Evolutionary conservation across 2,113 vertebrate genomes (phyloP).

Genomic region (Tricholaema leucomelas): DNA sequence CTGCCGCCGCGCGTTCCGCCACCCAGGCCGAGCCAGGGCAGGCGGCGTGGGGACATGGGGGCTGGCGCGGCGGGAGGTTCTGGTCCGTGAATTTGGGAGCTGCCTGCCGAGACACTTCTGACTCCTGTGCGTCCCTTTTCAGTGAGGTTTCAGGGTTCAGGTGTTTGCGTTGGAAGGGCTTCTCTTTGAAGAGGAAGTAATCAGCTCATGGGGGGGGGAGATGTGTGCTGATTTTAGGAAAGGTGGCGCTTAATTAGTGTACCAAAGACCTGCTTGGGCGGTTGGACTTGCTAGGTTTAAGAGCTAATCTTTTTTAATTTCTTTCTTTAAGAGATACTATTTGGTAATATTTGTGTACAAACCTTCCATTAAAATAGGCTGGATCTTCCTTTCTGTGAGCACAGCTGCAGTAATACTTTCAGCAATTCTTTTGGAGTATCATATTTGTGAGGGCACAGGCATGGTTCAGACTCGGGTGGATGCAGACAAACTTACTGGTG

Average conservation of each 20-base stretch:
- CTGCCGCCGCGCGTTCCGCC: not conserved
- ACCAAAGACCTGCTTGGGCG: not conserved
- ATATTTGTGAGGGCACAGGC: not conserved
- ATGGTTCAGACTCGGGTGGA: not conserved
- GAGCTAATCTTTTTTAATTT: not conserved
- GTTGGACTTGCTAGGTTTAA: not conserved
- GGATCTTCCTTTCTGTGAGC: not conserved
- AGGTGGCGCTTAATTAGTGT: not conserved
- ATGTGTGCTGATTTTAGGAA: not conserved
- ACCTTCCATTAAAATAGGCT: fast-evolving
- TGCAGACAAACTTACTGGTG: not conserved
- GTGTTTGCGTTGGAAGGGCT: not conserved
- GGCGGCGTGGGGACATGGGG: not conserved
- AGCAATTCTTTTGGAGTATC: not conserved
- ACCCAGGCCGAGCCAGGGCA: not conserved
- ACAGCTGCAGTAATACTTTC: not conserved
- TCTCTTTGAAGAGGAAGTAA: too few species aligned
- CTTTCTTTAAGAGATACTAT: not conserved
- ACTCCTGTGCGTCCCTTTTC: not conserved
- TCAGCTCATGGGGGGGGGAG: not conserved
- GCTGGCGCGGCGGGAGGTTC: not conserved
- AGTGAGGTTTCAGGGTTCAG: not conserved
- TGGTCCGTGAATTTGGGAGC: not conserved
- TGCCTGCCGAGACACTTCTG: not conserved
- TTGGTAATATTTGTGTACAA: not conserved